Evolutionary conservation across 1,140 invertebrate genomes (phyloP).

Genomic region (Plectrocnemia conspersa): DNA sequence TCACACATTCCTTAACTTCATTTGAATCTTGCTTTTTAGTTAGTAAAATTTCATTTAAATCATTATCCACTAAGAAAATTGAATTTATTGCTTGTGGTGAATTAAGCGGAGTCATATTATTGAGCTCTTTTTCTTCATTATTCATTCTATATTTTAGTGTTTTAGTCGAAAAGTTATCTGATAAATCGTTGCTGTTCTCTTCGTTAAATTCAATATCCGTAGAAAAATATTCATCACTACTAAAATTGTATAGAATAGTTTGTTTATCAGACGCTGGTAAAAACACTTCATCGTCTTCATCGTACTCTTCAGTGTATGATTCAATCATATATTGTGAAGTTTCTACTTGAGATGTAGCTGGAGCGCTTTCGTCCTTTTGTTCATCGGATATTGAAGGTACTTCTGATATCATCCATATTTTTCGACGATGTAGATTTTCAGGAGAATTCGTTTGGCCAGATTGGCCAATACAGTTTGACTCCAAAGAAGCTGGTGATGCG

Average conservation of each 20-base stretch:
- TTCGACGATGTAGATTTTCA: conserved; percentile 1
- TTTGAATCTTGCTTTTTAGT: neutral
- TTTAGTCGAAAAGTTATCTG: conserved; percentile 1
- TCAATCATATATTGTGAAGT: neutral
- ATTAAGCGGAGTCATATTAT: neutral
- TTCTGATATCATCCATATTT: conserved; percentile 34
- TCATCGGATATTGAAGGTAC: conserved; percentile 28
- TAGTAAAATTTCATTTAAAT: conserved; percentile 1
- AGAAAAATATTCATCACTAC: conserved; percentile 9
- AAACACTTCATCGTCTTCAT: conserved; percentile 32
- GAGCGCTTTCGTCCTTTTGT: conserved; percentile 11
- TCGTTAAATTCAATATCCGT: conserved; percentile 26
- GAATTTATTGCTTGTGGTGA: conserved; percentile 1
- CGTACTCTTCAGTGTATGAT: conserved; percentile 11
- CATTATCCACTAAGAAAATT: conserved; percentile 13
- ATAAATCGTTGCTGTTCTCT: conserved; percentile 9
- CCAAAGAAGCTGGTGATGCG: conserved; percentile 22
- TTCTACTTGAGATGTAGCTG: neutral
- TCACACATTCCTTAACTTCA: neutral
- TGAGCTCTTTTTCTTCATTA: neutral
- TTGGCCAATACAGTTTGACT: neutral
- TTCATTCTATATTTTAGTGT: neutral
- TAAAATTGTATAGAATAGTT: conserved; percentile 24
- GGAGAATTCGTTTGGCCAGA: neutral
- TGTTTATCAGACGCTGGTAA: conserved; percentile 18